Conservation (phyloP, 2,113 vertebrate genomes). For the Calonectris borealis region DNA sequence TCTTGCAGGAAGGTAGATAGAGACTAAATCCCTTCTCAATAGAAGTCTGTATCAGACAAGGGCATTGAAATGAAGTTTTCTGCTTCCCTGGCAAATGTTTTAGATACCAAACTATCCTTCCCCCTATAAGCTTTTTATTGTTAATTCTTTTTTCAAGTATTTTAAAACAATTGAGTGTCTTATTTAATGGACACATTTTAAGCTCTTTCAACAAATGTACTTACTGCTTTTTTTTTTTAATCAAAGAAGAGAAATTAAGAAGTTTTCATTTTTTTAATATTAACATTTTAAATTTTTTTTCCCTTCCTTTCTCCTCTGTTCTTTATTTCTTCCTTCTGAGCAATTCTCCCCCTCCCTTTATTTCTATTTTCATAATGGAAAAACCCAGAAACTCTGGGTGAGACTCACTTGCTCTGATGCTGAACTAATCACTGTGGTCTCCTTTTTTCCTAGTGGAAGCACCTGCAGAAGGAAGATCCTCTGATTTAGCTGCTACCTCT, state of each 20-base stretch:
- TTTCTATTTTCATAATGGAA: neutral
- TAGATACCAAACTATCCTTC: neutral
- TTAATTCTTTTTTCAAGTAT: neutral
- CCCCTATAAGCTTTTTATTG: rapidly evolving
- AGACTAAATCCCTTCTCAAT: neutral
- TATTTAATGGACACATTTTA: neutral
- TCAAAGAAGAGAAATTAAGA: neutral
- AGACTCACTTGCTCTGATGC: neutral
- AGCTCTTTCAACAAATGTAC: neutral
- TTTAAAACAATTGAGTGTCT: neutral
- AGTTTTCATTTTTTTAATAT: neutral
- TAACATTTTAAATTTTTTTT: neutral
- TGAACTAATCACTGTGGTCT: neutral
- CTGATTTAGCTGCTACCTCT: neutral
- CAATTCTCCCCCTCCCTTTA: neutral
- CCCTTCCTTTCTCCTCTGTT: neutral
- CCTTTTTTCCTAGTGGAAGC: neutral
- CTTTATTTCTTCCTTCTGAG: neutral
- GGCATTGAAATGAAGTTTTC: neutral
- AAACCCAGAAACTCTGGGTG: neutral
- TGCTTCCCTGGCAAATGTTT: neutral
- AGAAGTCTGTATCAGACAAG: neutral
- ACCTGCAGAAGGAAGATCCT: neutral
- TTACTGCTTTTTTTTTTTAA: neutral
- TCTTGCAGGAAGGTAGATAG: neutral